Evolutionary conservation across 2,797 vertebrate genomes (phyloP).

Genomic region (Centropyge bicolor): DNA sequence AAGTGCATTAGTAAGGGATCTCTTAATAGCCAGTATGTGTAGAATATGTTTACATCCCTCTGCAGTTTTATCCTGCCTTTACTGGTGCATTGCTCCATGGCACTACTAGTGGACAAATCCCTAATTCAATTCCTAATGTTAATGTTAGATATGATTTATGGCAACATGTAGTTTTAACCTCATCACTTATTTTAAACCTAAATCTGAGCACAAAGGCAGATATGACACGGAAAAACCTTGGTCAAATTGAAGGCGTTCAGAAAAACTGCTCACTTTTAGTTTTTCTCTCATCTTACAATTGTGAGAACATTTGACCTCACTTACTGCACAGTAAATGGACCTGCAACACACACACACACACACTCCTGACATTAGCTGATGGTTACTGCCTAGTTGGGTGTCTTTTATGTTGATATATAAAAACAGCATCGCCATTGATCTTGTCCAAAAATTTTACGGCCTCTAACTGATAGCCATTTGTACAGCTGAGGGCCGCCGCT

Average conservation of each 20-base stretch:
- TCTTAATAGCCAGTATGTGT: neutral
- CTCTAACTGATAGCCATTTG: constrained; percentile 63
- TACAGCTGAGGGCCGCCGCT: constrained; percentile 59
- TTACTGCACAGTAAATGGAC: constrained; percentile 9
- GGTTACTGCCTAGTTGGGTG: constrained; percentile 51
- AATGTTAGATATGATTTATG: neutral
- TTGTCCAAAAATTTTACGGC: constrained; percentile 56
- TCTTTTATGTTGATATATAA: constrained; percentile 58
- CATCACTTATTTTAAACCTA: neutral
- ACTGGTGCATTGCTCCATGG: neutral
- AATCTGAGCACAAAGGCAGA: neutral
- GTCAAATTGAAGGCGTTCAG: neutral
- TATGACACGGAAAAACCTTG: neutral
- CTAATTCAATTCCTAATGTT: neutral
- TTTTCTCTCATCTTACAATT: neutral
- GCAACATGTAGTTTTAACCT: neutral
- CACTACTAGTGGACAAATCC: neutral
- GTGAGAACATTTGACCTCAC: constrained; percentile 1
- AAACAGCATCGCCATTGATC: constrained; percentile 70
- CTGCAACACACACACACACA: constrained; percentile 16
- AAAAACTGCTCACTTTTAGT: constrained; percentile 9
- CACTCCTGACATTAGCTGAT: constrained; percentile 68
- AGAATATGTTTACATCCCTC: neutral
- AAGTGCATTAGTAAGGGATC: neutral
- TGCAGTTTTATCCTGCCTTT: neutral